Conservation (phyloP, 2,797 vertebrate genomes). For the Antrozous pallidus region DNA sequence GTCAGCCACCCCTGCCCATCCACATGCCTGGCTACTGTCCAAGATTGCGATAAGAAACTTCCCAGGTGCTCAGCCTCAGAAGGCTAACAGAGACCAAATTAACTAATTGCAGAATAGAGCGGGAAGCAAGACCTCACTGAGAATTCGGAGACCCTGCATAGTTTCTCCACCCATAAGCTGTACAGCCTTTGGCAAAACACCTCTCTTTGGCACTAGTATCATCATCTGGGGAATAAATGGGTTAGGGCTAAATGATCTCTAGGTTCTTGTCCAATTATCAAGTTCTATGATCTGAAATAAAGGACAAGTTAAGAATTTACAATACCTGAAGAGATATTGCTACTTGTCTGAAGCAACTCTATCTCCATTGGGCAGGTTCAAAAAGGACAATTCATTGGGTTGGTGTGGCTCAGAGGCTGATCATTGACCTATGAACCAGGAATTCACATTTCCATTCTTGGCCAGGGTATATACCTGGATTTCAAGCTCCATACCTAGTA, state of each 20-base stretch:
- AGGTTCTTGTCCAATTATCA: not conserved
- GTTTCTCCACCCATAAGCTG: not conserved
- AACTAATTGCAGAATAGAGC: not conserved
- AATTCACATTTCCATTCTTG: too few relatives aligned
- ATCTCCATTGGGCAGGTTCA: not conserved
- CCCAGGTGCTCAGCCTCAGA: constrained; percentile 68
- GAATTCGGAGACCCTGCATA: not conserved
- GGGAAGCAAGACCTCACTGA: not conserved
- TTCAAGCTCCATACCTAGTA: too few relatives aligned
- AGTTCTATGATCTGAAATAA: not conserved
- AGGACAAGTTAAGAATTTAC: not conserved
- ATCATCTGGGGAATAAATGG: not conserved
- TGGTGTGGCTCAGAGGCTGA: too few relatives aligned
- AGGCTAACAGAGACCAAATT: constrained; percentile 44
- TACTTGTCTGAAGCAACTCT: not conserved
- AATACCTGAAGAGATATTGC: not conserved
- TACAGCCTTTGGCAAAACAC: not conserved
- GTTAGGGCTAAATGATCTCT: not conserved
- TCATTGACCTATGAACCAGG: too few relatives aligned
- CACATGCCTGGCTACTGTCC: constrained; percentile 70
- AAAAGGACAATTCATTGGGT: not conserved
- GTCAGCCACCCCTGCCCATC: constrained; percentile 58
- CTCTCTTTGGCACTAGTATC: not conserved
- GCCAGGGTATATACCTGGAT: too few relatives aligned
- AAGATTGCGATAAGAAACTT: constrained; percentile 75